These are phyloP conservation scores for Brachynemurus nebulosus DNA, from an alignment of 2,888 invertebrate genomes.

Conservation along the genomic window DNA sequence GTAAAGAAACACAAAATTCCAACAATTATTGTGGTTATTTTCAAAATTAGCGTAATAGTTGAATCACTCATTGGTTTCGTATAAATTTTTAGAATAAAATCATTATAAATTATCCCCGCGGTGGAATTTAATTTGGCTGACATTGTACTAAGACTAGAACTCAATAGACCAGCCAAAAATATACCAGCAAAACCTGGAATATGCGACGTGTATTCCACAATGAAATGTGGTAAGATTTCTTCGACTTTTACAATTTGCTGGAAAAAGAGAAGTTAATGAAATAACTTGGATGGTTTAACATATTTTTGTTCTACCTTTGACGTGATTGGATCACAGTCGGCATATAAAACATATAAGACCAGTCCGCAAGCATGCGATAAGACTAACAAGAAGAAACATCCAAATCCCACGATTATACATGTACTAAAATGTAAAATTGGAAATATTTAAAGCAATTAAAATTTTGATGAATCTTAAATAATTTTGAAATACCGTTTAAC, in stretches of 20 bases:
- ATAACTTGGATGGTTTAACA: background rate
- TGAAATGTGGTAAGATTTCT: background rate
- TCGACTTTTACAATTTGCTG: background rate
- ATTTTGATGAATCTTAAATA: background rate
- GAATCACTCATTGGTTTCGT: background rate
- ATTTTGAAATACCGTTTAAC: background rate
- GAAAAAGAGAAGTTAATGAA: background rate
- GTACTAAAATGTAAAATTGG: background rate
- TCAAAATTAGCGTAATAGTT: background rate
- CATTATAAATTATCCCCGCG: background rate
- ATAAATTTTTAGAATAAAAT: background rate
- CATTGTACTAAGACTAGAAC: background rate
- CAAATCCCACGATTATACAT: background rate
- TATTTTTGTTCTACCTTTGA: background rate
- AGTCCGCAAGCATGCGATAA: background rate
- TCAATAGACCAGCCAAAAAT: background rate
- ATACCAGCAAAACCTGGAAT: constrained; percentile 1
- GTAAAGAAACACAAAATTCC: background rate
- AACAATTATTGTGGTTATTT: background rate
- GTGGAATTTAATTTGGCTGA: background rate
- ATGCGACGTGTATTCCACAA: background rate
- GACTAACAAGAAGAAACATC: background rate
- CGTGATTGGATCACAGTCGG: background rate
- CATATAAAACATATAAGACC: background rate
- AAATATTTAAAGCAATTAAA: background rate